These are phyloP conservation scores for Lagopus muta DNA, from an alignment of 2,113 vertebrate genomes.

Conservation along the genomic window DNA sequence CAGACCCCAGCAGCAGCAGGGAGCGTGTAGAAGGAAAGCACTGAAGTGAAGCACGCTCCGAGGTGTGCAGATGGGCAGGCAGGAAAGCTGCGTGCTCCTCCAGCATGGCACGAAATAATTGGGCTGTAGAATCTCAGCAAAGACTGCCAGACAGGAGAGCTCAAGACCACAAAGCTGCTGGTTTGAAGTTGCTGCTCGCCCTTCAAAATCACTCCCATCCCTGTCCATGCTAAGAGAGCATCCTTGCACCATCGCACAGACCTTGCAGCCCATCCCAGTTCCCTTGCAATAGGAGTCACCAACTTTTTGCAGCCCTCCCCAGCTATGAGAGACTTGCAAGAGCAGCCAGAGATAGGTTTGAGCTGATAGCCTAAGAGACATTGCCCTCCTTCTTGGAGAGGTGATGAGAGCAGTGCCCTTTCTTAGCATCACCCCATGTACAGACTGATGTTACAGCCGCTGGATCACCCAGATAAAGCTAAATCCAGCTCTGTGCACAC, in stretches of 20 bases:
- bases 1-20: background rate
- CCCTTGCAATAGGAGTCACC: fast-evolving
- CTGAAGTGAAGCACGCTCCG: background rate
- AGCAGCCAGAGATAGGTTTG: background rate
- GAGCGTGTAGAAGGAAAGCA: background rate
- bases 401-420: background rate
- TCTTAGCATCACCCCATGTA: background rate
- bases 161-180: background rate
- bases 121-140: constrained; percentile 11
- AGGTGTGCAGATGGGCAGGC: background rate
- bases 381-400: fast-evolving
- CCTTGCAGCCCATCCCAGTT: fast-evolving
- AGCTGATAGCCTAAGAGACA: fast-evolving
- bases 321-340: background rate
- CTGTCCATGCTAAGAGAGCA: background rate
- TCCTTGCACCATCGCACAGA: fast-evolving
- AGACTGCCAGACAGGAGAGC: background rate
- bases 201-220: fast-evolving
- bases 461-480: background rate
- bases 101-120: background rate
- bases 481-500: background rate
- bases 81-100: background rate
- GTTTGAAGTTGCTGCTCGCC: background rate
- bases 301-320: background rate
- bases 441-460: background rate